Evolutionary conservation across 1,140 invertebrate genomes (phyloP), one percentile per base, ranked within the genome.

Genomic region (Danaus plexippus): DNA sequence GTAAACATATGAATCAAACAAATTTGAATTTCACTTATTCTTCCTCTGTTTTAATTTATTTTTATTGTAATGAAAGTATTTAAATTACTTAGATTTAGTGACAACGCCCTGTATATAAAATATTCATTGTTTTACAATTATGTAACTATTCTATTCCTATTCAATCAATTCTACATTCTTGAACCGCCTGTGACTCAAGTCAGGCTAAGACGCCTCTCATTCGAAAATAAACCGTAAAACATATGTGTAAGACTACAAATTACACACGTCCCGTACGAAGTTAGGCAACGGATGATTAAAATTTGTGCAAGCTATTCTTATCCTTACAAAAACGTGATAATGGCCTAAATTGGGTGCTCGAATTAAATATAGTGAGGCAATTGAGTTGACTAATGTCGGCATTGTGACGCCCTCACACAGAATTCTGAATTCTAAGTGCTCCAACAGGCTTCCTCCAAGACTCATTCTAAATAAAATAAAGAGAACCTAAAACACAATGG

Each of bases 101-200:
- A 32, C 22, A 32, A 32, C 22, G 32, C 40, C 49, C 49, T 42
- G n/a, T 12, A 50, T 41, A 18, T 41, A 50, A 11, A 50, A 50
- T 50, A 42, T 32, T 41, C 49, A 32, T 32, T 32, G 22, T 32
- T 32, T 32, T 32, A 32, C 22, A 32, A 32, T 50, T 50, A 41
- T 42, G 32, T 32, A 50, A 50, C 49, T 50, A 50, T 41, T 50
- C 49, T 41, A 40, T 10, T 32, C 52, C 54, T 69, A 71, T 68
- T 68, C 64, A 61, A 56, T 52, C 59, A 57, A 57, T 48, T 51
- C 46, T 55, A 58, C 65, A 71, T 69, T 69, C 69, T 59, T 64
- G 18, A 12, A 56, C 57, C 60, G 59, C 43, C 57, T 47, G 32
- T 64, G 57, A 69, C 58, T 66, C 61, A 66, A 53, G 43, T 42